Conservation (phyloP, 2,113 vertebrate genomes). For the Glaucomys volans region DNA sequence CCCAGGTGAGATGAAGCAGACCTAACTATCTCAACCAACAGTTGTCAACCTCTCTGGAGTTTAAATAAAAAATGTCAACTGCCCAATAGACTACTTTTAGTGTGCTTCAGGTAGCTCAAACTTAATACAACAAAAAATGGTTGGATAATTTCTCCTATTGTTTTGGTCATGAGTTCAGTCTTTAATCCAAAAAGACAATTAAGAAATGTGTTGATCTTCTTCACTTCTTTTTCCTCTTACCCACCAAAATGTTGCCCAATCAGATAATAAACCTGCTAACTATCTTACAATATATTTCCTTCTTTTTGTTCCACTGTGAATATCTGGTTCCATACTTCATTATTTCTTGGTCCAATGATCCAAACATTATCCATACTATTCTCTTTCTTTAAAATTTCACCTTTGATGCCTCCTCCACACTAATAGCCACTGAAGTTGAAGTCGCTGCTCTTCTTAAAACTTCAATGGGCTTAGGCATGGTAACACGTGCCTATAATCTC, state of each 20-base stretch:
- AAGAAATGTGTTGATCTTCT: not conserved
- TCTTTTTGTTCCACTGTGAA: not conserved
- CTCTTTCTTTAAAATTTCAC: not conserved
- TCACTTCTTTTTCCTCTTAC: not conserved
- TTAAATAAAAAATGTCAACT: not conserved
- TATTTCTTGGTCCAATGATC: slow-evolving; percentile 25
- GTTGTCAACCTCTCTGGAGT: not conserved
- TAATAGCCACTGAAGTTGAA: not conserved
- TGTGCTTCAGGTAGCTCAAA: not conserved
- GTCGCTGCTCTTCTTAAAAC: not conserved
- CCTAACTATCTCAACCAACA: not conserved
- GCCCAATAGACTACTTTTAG: not conserved
- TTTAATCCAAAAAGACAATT: not conserved
- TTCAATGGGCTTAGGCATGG: too few relatives aligned
- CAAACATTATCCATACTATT: slow-evolving; percentile 13
- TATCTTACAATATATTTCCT: slow-evolving; percentile 36
- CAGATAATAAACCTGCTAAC: not conserved
- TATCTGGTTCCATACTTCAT: not conserved
- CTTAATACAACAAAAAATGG: not conserved
- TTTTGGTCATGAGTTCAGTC: not conserved
- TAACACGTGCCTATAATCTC: too few relatives aligned
- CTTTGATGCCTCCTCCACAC: not conserved
- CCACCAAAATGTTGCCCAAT: not conserved
- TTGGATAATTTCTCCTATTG: not conserved
- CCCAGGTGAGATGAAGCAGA: not conserved